These are phyloP conservation scores for Centropyge bicolor DNA, from an alignment of 2,797 vertebrate genomes.

Conservation along the genomic window DNA sequence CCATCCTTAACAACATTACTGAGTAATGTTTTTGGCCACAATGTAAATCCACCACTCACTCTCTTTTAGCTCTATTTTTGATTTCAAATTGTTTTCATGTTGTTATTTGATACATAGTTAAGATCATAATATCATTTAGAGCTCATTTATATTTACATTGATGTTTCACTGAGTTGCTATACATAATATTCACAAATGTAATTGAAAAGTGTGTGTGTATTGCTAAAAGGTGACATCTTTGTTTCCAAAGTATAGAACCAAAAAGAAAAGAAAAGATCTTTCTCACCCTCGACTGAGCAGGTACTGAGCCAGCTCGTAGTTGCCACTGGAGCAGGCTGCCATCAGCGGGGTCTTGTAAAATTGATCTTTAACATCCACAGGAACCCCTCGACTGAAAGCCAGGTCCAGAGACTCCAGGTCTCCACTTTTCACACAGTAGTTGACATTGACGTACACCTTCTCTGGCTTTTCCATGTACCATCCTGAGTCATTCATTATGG, in stretches of 20 bases:
- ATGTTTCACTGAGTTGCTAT: neutral
- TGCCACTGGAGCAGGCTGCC: conserved; percentile 90
- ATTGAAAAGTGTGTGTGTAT: too few species aligned
- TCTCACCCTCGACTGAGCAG: conserved; percentile 90
- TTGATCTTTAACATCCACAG: conserved; percentile 90
- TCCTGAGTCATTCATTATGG: conserved; percentile 90
- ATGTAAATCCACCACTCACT: too few species aligned
- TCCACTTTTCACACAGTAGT: conserved; percentile 87
- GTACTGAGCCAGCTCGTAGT: conserved; percentile 86
- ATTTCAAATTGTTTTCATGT: neutral
- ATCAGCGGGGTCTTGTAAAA: conserved; percentile 96
- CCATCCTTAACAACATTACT: too few species aligned
- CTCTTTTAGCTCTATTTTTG: too few species aligned
- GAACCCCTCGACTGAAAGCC: conserved; percentile 88
- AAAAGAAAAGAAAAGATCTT: neutral
- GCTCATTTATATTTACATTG: neutral
- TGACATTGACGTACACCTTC: conserved; percentile 86
- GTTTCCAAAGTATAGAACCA: neutral
- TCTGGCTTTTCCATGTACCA: conserved; percentile 91
- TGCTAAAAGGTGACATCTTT: neutral
- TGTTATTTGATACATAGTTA: neutral
- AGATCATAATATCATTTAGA: neutral
- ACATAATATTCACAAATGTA: neutral
- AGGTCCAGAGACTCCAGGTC: conserved; percentile 91
- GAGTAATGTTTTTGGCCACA: too few species aligned